phyloP scores from a whole-genome alignment of 2,888 invertebrate species.

The Callosobruchus maculatus region DNA sequence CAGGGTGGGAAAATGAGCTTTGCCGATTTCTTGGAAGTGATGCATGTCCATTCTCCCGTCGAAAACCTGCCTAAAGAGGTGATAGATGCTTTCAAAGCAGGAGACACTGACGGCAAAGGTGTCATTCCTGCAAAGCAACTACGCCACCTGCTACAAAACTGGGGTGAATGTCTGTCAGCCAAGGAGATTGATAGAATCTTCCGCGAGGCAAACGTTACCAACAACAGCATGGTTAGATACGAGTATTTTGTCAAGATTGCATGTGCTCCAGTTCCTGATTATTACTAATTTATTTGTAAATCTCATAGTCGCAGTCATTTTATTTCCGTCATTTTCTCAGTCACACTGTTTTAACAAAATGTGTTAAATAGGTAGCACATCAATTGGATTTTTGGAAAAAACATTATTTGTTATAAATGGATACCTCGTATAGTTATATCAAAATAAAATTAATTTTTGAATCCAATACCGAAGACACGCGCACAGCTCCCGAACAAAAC shows the following conservation, averaged over 20 bases:
- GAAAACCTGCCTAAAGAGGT: conserved; percentile 83
- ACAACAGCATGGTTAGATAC: conserved; percentile 77
- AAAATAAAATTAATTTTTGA: too few species aligned
- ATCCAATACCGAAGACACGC: too few species aligned
- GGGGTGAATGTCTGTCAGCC: conserved; percentile 83
- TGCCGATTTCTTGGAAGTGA: conserved; percentile 91
- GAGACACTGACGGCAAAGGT: conserved; percentile 70
- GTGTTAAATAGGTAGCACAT: too few species aligned
- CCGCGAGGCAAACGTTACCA: conserved; percentile 82
- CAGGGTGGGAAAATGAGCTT: conserved; percentile 88
- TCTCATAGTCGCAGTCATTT: too few species aligned
- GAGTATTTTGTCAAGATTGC: conserved; percentile 90
- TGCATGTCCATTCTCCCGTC: conserved; percentile 85
- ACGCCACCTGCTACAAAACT: conserved; percentile 79
- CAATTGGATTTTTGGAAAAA: too few species aligned
- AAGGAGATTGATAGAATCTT: conserved; percentile 85
- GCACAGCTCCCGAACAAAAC: too few species aligned
- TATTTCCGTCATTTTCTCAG: too few species aligned
- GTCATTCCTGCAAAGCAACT: conserved; percentile 79
- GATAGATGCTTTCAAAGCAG: conserved; percentile 86
- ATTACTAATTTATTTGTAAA: conserved; percentile 59
- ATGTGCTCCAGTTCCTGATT: conserved; percentile 89
- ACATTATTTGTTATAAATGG: too few species aligned
- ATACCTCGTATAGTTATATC: too few species aligned
- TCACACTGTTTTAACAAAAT: too few species aligned